Evolutionary conservation across 2,888 invertebrate species (phyloP).

Genomic region (Cryptocephalus primarius): DNA sequence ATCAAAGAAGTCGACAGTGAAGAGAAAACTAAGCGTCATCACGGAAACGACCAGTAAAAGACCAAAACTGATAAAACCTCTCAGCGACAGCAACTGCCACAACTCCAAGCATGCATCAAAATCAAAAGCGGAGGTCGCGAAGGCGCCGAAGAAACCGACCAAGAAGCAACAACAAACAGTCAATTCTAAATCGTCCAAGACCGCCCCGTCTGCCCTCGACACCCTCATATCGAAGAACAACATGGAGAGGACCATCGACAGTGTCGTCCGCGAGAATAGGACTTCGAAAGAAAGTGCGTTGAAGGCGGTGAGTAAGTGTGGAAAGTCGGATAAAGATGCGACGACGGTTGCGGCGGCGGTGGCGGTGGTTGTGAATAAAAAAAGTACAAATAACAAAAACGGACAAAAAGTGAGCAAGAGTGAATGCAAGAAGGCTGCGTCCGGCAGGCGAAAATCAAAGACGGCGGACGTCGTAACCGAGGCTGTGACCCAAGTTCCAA

Average conservation of each 20-base stretch:
- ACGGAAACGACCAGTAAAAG: constrained; percentile 12
- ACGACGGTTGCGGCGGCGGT: background rate
- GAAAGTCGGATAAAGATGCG: constrained; percentile 38
- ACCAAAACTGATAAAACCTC: constrained; percentile 26
- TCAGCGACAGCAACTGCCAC: constrained; percentile 26
- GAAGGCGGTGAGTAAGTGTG: constrained; percentile 25
- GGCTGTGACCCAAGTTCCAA: constrained; percentile 21
- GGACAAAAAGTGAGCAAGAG: constrained; percentile 11
- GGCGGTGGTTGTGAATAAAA: constrained; percentile 21
- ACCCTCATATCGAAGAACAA: constrained; percentile 47
- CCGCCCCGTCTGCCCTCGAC: constrained; percentile 39
- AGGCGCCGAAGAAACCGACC: constrained; percentile 11
- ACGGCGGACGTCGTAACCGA: constrained; percentile 22
- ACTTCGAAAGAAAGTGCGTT: constrained; percentile 12
- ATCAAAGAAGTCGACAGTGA: constrained; percentile 36
- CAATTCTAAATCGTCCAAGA: constrained; percentile 11
- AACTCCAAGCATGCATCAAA: constrained; percentile 10
- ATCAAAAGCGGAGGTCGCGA: constrained; percentile 5
- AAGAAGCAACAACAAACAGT: constrained; percentile 11
- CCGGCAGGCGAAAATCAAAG: constrained; percentile 26
- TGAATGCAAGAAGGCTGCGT: constrained; percentile 17
- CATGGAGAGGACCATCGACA: constrained; percentile 42
- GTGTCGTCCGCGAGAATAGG: constrained; percentile 32
- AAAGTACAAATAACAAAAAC: constrained; percentile 14
- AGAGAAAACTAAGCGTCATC: constrained; percentile 35